Base-by-base conservation (phyloP, 1,140 invertebrate genomes). In the Drosophila erecta region DNA sequence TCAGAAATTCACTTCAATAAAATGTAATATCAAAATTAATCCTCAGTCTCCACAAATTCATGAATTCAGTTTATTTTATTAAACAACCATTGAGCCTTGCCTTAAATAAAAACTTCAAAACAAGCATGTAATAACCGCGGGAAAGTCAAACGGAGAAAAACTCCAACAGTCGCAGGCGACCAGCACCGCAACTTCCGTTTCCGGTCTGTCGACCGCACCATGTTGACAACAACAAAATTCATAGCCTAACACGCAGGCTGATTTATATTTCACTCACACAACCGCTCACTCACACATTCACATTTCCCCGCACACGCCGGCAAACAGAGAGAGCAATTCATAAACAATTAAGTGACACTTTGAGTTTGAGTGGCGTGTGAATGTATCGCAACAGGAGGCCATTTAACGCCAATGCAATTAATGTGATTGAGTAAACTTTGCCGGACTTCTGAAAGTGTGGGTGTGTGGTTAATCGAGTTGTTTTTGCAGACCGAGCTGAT, bases 271-370 rank as follows among this genome's bases (percentile, higher is more conserved):
- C 46, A 65, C 58, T 67, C 77, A 55, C 47, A 74, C 61, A 61
- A 54, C 35, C 57, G 20, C 50, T n/a, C 35, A 10, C 46, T 14
- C 37, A 27, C 74, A 49, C 51, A 71, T 40, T 30, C 56, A 46
- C 37, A 30, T 3, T 11, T 7, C 35, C 38, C 54, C 40, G 46
- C 30, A 38, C 49, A 60, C 11, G 37, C 51, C 37, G 49, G 22
- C 57, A 46, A 24, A 53, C 44, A 69, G 43, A 20, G 24, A 38
- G 33, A 27, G 61, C 75, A 72, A 86, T 87, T 76, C 79, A 87
- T 86, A 86, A 81, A 76, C 81, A 87, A 86, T 86, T 86, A 87
- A 87, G 69, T 76, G 61, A 40, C 77, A 76, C 77, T 74, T 86
- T 62, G 75, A 50, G 55, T 60, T 54, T 65, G 20, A 47, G 44